Evolutionary conservation across 2,797 vertebrate genomes (phyloP).

Genomic region (Pseudochromis fuscus): DNA sequence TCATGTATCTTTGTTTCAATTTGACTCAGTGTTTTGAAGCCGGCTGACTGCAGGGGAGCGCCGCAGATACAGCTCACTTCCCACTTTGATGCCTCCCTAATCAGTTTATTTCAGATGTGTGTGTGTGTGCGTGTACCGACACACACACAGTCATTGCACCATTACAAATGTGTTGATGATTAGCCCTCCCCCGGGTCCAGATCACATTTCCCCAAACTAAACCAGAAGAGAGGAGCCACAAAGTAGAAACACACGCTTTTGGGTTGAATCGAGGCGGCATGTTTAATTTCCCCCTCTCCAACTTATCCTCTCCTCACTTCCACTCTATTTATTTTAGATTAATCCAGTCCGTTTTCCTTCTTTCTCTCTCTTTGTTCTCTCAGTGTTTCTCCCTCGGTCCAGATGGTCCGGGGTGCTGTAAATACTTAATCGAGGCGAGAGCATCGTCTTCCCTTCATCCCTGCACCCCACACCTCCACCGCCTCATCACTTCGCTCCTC

Average conservation of each 20-base stretch:
- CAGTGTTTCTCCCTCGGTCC: conserved; percentile 40
- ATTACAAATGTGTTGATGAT: conserved; percentile 67
- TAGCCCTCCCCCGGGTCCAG: conserved; percentile 57
- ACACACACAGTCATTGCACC: conserved; percentile 17
- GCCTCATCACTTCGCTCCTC: conserved; percentile 42
- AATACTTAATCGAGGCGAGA: conserved; percentile 74
- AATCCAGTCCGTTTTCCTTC: conserved; percentile 12
- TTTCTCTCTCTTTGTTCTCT: conserved; percentile 11
- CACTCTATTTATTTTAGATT: conserved; percentile 32
- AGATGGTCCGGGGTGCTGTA: conserved; percentile 69
- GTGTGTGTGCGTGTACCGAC: background rate
- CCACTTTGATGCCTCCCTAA: conserved; percentile 50
- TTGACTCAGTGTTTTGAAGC: conserved; percentile 33
- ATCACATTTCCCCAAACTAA: conserved; percentile 60
- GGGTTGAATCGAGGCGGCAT: conserved; percentile 43
- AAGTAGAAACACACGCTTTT: conserved; percentile 50
- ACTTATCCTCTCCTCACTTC: conserved; percentile 34
- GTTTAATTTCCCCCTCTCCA: conserved; percentile 39
- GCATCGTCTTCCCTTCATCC: conserved; percentile 45
- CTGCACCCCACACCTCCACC: conserved; percentile 21
- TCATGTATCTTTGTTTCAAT: conserved; percentile 35
- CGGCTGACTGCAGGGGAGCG: conserved; percentile 18
- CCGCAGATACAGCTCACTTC: conserved; percentile 18
- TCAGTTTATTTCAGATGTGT: conserved; percentile 51
- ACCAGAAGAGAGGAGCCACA: conserved; percentile 45